These are phyloP conservation scores for Penaeus japonicus DNA, from an alignment of 1,140 invertebrate species.

Conservation along the genomic window DNA sequence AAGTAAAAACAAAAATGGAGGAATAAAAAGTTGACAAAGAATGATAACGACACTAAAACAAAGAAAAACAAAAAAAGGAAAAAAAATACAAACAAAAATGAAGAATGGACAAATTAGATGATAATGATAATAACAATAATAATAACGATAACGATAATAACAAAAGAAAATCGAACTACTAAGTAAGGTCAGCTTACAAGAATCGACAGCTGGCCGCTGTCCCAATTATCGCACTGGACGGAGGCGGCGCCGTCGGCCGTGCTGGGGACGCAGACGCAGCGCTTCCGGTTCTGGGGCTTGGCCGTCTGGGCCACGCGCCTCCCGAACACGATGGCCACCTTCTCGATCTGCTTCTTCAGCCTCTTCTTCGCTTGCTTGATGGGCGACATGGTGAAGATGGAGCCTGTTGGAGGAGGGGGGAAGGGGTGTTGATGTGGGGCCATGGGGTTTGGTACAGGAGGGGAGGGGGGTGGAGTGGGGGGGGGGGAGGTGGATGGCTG, in stretches of 20 bases:
- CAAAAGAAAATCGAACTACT: neutral
- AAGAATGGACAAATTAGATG: neutral
- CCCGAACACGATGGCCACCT: slow-evolving; percentile 75
- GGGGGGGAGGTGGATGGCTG: too few relatives aligned
- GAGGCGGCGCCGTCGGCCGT: slow-evolving; percentile 64
- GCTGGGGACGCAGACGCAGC: slow-evolving; percentile 74
- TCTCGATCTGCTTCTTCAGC: slow-evolving; percentile 69
- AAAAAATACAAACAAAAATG: neutral
- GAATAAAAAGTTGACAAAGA: too few relatives aligned
- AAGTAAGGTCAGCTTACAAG: slow-evolving; percentile 17
- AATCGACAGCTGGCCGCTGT: slow-evolving; percentile 26
- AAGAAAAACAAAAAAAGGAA: too few relatives aligned
- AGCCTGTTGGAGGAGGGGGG: slow-evolving; percentile 58
- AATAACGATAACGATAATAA: neutral
- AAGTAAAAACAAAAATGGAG: too few relatives aligned
- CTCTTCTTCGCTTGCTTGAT: slow-evolving; percentile 71
- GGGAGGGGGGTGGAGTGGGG: too few relatives aligned
- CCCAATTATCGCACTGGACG: slow-evolving; percentile 63
- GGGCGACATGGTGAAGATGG: slow-evolving; percentile 23
- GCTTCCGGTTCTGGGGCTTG: slow-evolving; percentile 71
- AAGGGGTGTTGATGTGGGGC: slow-evolving; percentile 55
- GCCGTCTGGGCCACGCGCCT: slow-evolving; percentile 74
- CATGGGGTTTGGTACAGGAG: slow-evolving; percentile 61
- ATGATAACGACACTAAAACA: too few relatives aligned
- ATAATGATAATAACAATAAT: neutral